Evolutionary conservation across 2,797 vertebrate species (phyloP).

Genomic region (Eulemur coronatus): DNA sequence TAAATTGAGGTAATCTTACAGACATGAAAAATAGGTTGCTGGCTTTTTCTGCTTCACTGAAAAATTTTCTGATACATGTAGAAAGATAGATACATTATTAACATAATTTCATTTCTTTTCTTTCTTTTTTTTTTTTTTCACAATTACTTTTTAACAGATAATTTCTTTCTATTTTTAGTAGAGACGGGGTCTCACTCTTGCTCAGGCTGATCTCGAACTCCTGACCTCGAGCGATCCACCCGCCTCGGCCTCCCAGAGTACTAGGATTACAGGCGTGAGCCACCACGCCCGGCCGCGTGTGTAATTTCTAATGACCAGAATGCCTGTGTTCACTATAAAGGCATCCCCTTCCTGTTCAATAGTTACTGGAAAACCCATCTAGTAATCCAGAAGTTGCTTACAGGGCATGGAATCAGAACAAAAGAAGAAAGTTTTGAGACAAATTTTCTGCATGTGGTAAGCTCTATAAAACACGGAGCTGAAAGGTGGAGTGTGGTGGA

Average conservation of each 20-base stretch:
- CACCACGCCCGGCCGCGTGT: no score
- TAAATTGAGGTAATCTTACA: no score
- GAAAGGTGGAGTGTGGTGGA: not conserved
- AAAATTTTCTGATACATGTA: not conserved
- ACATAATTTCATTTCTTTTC: no score
- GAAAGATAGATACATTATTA: not conserved
- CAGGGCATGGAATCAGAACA: not conserved
- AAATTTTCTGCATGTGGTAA: not conserved
- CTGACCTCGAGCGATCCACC: no score
- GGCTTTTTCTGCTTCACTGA: not conserved
- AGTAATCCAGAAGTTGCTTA: not conserved
- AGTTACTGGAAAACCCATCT: not conserved
- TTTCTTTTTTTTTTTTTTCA: no score
- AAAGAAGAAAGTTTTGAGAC: conserved; percentile 14
- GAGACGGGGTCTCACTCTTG: no score
- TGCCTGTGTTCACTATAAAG: not conserved
- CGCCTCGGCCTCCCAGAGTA: no score
- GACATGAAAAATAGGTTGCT: not conserved
- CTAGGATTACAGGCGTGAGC: no score
- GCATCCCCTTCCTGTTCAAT: not conserved
- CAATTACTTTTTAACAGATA: no score
- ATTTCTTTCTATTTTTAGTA: no score
- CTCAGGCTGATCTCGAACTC: no score
- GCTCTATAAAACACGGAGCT: not conserved
- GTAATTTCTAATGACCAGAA: not conserved